Percentiles rank a stretch among this genome's conserved stretches.
Conservation (phyloP, 2,113 vertebrate species). For the Rhinopomastus cyanomelas region DNA sequence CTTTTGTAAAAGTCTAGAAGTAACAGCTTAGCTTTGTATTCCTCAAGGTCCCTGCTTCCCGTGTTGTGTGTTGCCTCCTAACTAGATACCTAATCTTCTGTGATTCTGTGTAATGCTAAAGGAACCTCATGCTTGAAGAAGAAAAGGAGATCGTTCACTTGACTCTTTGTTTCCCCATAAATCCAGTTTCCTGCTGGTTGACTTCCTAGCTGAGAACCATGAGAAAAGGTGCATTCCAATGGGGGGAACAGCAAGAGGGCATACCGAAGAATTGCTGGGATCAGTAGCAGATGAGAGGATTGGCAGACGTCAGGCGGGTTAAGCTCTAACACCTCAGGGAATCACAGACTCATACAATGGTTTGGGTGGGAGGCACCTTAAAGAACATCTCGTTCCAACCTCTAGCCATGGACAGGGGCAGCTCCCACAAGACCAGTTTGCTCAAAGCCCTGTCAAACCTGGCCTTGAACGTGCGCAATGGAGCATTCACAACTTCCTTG, state of each 20-base stretch:
- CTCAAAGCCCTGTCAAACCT: too few species aligned
- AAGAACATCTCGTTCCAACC: too few species aligned
- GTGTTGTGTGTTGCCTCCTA: background rate
- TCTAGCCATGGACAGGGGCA: too few species aligned
- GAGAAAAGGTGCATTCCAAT: background rate
- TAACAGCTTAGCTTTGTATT: background rate
- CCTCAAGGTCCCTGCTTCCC: background rate
- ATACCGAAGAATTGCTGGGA: background rate
- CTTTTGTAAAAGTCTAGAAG: background rate
- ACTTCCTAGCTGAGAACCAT: background rate
- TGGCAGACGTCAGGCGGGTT: background rate
- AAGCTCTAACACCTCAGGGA: background rate
- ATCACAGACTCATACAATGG: background rate
- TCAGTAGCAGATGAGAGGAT: background rate
- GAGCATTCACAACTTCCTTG: too few species aligned
- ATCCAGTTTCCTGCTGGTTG: background rate
- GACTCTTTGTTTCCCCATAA: background rate
- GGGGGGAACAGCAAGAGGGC: fast-evolving
- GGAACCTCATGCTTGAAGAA: background rate
- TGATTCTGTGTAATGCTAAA: too few species aligned
- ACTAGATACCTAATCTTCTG: too few species aligned
- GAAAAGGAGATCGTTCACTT: background rate
- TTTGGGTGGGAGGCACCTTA: too few species aligned
- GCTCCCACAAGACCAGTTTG: too few species aligned
- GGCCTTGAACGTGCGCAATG: too few species aligned